These are phyloP conservation scores for Rutilus rutilus DNA, from an alignment of 2,113 vertebrate species.

Conservation along the genomic window DNA sequence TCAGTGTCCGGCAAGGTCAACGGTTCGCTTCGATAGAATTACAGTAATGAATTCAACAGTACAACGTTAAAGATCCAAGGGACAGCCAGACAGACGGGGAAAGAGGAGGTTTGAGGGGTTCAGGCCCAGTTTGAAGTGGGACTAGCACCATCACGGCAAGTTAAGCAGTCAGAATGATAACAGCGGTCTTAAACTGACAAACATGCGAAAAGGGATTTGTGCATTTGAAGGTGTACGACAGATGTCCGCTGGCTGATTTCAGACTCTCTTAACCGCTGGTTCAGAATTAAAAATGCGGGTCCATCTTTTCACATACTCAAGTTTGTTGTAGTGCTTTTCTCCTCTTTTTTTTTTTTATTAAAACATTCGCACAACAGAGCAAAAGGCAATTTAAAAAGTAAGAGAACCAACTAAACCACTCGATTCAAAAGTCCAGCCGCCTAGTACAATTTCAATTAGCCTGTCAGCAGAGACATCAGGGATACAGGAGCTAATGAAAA, in stretches of 20 bases:
- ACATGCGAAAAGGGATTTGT: background rate
- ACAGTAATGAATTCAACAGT: constrained; percentile 52
- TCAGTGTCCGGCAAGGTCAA: constrained; percentile 56
- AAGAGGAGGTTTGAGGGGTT: constrained; percentile 4
- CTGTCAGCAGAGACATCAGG: background rate
- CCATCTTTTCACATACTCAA: background rate
- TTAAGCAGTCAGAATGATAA: background rate
- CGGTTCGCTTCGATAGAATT: constrained; percentile 25
- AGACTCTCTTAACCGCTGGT: background rate
- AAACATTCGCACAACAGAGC: background rate
- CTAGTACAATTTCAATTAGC: background rate
- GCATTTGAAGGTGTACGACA: background rate
- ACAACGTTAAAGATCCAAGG: constrained; percentile 45
- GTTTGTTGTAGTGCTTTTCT: background rate
- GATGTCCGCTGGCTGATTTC: background rate
- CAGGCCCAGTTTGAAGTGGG: background rate
- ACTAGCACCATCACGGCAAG: constrained; percentile 48
- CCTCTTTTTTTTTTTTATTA: background rate
- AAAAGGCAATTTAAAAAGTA: background rate
- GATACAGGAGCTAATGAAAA: background rate
- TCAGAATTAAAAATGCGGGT: background rate
- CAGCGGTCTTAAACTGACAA: background rate
- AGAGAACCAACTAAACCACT: background rate
- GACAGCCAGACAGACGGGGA: background rate
- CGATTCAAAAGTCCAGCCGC: background rate